Evolutionary conservation across 1,140 invertebrate genomes (phyloP), one percentile per base, ranked within the genome.

Genomic region (Planococcus citri): DNA sequence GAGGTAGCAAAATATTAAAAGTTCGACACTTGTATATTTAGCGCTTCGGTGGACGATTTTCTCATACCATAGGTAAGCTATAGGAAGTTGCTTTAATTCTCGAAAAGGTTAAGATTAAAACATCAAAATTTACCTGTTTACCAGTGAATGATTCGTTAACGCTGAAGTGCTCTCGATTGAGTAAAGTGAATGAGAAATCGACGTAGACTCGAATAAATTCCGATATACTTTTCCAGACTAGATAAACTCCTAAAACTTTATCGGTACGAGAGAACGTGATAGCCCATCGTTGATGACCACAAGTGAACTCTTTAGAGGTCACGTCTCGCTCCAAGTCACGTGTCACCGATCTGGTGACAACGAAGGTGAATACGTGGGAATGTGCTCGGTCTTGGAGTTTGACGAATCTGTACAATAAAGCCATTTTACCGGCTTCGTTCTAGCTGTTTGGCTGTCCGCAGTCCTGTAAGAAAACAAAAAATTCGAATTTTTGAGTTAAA

Each of bases 221-320:
- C 68, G 87, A 87, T 1, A 87, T 84, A 71, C 85, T 88, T 22
- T 87, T 82, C 84, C 91, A 88, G 38, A 91, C 89, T 70, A 92
- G 81, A 76, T 89, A 92, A 9, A 91, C 88, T 1, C 90, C 91
- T 73, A 92, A 78, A 73, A 90, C 85, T 76, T 89, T 88, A 75
- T 92, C 89, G 27, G 86, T 86, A 21, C 89, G 83, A 0, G 86
- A 87, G 78, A 93, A 91, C 1, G 88, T 88, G 68, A 93, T 87
- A n/a, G 88, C 89, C 91, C 91, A 94, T 79, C 85, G 83, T 75
- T 93, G 91, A 76, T 91, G 89, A 9, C 90, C 89, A 78, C 89
- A 92, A 27, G 86, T 84, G 77, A 93, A 89, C 76, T 93, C 91
- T 78, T 91, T 90, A 72, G 87, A 89, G 37, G 88, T 90, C 73